Conservation (phyloP, 2,113 vertebrate species). For the Rhinopithecus roxellana region DNA sequence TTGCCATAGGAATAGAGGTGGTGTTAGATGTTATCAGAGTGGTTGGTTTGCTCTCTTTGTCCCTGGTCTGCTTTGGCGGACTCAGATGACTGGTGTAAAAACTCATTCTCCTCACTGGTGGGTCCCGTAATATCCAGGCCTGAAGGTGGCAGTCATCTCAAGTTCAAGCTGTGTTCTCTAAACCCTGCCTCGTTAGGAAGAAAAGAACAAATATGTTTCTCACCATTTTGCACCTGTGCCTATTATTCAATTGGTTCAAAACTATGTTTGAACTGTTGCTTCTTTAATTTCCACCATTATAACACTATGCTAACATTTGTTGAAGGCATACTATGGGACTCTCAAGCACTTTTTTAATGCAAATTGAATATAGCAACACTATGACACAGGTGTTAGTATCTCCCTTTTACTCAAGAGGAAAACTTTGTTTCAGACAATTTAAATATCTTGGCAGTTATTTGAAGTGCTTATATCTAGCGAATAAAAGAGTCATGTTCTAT, state of each 20-base stretch:
- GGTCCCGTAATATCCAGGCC: background rate
- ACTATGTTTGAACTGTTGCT: background rate
- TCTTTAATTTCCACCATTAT: background rate
- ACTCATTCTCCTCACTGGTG: background rate
- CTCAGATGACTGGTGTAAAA: background rate
- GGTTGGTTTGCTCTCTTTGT: background rate
- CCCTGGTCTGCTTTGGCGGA: background rate
- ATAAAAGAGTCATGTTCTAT: background rate
- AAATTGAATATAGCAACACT: background rate
- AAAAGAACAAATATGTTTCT: background rate
- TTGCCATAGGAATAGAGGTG: background rate
- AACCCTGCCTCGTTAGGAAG: background rate
- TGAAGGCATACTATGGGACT: background rate
- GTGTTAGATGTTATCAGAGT: background rate
- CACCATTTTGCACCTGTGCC: background rate
- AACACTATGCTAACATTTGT: background rate
- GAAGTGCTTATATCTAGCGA: background rate
- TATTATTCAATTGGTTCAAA: background rate
- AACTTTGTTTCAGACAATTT: background rate
- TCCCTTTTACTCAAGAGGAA: background rate
- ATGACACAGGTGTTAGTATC: background rate
- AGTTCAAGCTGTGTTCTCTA: background rate
- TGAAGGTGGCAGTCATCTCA: background rate
- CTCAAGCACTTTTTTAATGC: background rate
- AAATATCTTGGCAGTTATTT: background rate